Evolutionary conservation across 2,797 vertebrate species (phyloP), one percentile per base, ranked within the genome.

Genomic region (Chloroceryle amazona): DNA sequence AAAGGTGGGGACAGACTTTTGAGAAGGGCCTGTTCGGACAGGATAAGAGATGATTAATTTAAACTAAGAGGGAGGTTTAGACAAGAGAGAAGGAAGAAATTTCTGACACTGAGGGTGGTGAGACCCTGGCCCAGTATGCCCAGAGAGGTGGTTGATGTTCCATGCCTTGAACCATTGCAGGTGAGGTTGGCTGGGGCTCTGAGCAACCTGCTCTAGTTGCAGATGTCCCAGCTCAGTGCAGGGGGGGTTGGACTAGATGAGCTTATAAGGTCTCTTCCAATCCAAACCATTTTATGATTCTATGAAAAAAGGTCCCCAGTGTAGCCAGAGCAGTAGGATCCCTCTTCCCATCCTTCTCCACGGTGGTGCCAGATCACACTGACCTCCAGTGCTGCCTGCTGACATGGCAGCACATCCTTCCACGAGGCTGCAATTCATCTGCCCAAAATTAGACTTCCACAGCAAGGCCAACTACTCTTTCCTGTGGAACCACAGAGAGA

Each of bases 321-420:
- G 35, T 17, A 71, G 47, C 33, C 51, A 73, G 55, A 28, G 54
- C 3, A 1, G 18, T 35, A 52, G 60, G 31, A 63, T 72, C 26
- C 23, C 28, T 20, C 4, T 80, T 35, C 12, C 3, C 28, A 4
- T 39, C 42, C 47, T 65, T 3, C n/a, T 67, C 7, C 29, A 4
- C 1, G 1, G 23, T 6, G 0, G 25, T 52, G 63, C n/a, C 71
- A 29, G 70, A 71, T 82, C 44, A 81, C 19, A 51, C 74, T 95
- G 94, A 90, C 95, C 91, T 74, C 95, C 62, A 44, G 89, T 33
- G 95, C 90, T 61, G 29, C 23, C 46, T 75, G 35, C 33, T 47
- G 86, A 37, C 0, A 12, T 35, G 42, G 65, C 85, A 91, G 57
- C 63, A 10, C 5, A 2, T 76, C 42, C 42, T 65, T 6, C 9